Conservation (phyloP, 2,888 invertebrate genomes). For the Gymnocheta viridis region DNA sequence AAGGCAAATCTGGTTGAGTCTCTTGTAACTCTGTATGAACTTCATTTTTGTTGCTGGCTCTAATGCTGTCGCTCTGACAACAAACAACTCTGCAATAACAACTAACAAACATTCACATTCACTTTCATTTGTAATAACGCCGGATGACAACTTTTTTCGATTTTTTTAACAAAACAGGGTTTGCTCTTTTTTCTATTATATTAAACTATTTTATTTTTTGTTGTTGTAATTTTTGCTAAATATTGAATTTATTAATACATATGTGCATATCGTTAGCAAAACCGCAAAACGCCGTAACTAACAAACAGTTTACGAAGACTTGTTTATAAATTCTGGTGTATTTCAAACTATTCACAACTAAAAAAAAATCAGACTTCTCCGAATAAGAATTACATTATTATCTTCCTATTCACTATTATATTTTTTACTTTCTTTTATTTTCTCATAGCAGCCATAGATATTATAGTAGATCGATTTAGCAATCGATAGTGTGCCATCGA, state of each 20-base stretch:
- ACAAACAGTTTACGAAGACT: no score
- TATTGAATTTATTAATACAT: conserved; percentile 10
- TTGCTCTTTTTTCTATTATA: neutral
- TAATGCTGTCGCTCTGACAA: conserved; percentile 18
- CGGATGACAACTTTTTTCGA: conserved; percentile 56
- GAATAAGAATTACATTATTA: no score
- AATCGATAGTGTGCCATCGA: no score
- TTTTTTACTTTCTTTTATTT: no score
- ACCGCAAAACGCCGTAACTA: no score
- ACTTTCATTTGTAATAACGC: conserved; percentile 64
- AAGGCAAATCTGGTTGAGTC: conserved; percentile 48
- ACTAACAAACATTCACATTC: conserved; percentile 57
- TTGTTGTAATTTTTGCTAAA: conserved; percentile 8
- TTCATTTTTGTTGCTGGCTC: conserved; percentile 19
- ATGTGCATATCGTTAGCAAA: no score
- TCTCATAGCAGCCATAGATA: no score
- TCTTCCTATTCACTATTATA: no score
- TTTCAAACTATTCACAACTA: no score
- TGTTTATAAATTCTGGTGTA: no score
- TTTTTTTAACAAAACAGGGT: conserved; percentile 10
- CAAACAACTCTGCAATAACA: conserved; percentile 45
- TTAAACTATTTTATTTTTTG: conserved; percentile 6
- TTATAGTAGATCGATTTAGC: no score
- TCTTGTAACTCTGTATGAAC: conserved; percentile 32
- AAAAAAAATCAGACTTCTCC: no score